Conservation (phyloP, 1,140 invertebrate species). For the Papilio machaon region DNA sequence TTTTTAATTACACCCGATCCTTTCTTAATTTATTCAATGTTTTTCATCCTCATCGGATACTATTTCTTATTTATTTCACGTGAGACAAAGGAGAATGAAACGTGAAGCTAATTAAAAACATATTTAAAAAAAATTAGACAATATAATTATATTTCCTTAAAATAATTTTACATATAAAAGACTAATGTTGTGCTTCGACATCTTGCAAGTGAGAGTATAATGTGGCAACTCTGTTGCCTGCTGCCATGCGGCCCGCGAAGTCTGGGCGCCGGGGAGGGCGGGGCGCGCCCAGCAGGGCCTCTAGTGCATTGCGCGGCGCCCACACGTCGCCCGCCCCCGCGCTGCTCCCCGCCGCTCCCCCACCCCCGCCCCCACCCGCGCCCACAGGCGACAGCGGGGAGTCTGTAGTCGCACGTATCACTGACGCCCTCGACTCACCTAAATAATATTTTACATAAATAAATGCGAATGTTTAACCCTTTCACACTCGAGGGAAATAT, state of each 20-base stretch:
- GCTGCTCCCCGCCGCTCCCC: conserved; percentile 62
- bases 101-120: no score
- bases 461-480: no score
- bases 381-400: conserved; percentile 89
- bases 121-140: not conserved
- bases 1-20: conserved; percentile 60
- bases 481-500: no score
- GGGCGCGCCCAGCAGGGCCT: conserved; percentile 84
- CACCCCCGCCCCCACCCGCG: conserved; percentile 59
- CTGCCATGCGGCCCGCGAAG: conserved; percentile 89
- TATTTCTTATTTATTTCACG: not conserved
- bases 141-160: conserved; percentile 28
- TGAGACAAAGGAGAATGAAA: no score
- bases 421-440: conserved; percentile 83
- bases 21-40: not conserved
- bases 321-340: conserved; percentile 70
- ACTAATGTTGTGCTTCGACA: conserved; percentile 63
- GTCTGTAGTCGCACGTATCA: conserved; percentile 90
- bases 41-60: no score
- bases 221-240: conserved; percentile 86
- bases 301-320: conserved; percentile 83
- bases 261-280: conserved; percentile 85
- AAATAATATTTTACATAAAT: not conserved
- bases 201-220: conserved; percentile 87
- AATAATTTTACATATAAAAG: conserved; percentile 28